Percentiles rank a stretch among this genome's conserved stretches.
phyloP scores from a whole-genome alignment of 2,113 vertebrate species.

The Cacatua alba region DNA sequence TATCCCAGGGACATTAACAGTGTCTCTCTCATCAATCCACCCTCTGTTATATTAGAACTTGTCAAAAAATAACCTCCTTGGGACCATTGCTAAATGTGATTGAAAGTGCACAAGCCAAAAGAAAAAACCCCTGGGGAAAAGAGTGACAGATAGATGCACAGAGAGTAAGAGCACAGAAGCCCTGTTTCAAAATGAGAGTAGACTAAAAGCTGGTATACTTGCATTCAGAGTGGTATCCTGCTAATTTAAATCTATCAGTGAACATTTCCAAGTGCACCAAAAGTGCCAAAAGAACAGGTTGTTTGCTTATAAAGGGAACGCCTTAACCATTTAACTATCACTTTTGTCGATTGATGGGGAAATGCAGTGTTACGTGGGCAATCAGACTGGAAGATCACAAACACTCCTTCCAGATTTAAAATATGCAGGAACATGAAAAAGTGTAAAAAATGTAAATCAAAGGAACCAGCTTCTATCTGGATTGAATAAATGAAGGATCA shows the following conservation, averaged over 20 bases:
- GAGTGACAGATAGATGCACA: slow-evolving; percentile 36
- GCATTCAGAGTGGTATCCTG: slow-evolving; percentile 22
- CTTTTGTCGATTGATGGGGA: slow-evolving; percentile 22
- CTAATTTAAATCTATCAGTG: slow-evolving; percentile 55
- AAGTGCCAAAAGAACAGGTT: slow-evolving; percentile 53
- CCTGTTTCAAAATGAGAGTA: slow-evolving; percentile 13
- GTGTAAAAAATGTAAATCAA: slow-evolving; percentile 67
- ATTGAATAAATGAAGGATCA: slow-evolving; percentile 50
- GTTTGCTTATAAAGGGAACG: slow-evolving; percentile 46
- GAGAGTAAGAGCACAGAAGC: slow-evolving; percentile 43
- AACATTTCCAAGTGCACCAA: slow-evolving; percentile 54
- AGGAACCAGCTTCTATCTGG: slow-evolving; percentile 47
- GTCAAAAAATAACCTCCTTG: slow-evolving; percentile 37
- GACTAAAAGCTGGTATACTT: slow-evolving; percentile 46
- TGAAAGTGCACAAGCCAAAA: slow-evolving; percentile 13
- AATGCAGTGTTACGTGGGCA: slow-evolving; percentile 53
- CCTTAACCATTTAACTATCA: slow-evolving; percentile 60
- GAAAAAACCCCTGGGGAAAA: neutral
- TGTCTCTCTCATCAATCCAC: slow-evolving; percentile 1
- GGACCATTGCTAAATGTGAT: slow-evolving; percentile 37
- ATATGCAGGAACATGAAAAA: slow-evolving; percentile 40
- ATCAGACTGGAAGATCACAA: slow-evolving; percentile 48
- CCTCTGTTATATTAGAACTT: slow-evolving; percentile 23
- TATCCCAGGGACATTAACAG: slow-evolving; percentile 13
- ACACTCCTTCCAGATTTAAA: slow-evolving; percentile 35